Evolutionary conservation across 1,140 invertebrate species (phyloP), one percentile per base, ranked within the genome.

Genomic region (Camponotus pennsylvanicus): DNA sequence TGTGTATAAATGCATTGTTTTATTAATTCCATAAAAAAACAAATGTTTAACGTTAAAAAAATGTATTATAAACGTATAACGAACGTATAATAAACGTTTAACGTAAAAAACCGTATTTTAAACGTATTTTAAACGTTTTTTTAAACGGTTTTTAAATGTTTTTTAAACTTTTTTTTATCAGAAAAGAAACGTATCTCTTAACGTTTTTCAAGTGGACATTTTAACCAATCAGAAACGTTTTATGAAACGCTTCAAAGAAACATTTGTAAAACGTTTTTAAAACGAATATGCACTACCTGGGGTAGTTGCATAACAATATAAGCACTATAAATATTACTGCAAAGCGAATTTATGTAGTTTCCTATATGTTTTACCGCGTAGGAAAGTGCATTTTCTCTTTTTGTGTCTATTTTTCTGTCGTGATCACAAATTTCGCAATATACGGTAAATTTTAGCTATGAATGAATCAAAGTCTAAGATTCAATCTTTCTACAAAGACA

Each of bases 401-500:
- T 27, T 27, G 0, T 52, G 27, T 52, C 49, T 15, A 11, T n/a
- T n/a, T n/a, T n/a, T n/a, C n/a, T n/a, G n/a, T 52, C 8, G 55
- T 42, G 1, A 52, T 8, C 18, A 2, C 9, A 11, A 49, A 73
- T 82, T n/a, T 42, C 1, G 34, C n/a, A 37, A 59, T 49, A 27
- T 34, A 18, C 0, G n/a, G 11, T 18, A 73, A 45, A 73, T 83
- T 83, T 2, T 32, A 66, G 87, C 71, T 73, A 94, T 94, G 94
- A 85, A 79, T 0, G 80, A 93, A 37, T 27, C 90, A n/a, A 61
- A 11, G 11, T 92, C 85, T 6, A 80, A 93, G 9, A 93, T 95
- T 45, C 93, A 95, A 66, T 83, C 77, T 4, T 96, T 97, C 91
- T 98, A 97, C 91, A 92, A 93, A 18, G 96, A 96, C 32, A 97